Base-by-base conservation (phyloP, 2,888 invertebrate species). In the Trichogramma evanescens region DNA sequence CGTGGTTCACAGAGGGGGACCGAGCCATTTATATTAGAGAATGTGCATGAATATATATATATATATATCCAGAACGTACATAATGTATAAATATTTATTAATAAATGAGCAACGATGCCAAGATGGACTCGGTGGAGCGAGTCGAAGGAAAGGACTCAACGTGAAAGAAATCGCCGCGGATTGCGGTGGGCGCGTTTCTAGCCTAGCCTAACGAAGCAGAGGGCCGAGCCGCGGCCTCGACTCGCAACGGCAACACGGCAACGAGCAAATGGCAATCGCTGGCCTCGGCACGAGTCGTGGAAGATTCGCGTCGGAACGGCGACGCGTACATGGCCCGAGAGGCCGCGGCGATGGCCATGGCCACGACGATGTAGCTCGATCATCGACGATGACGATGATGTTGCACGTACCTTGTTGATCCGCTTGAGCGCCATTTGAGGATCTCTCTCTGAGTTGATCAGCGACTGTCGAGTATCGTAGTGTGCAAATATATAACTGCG, bases 341-440 rank as follows among this genome's bases (percentile, higher is more conserved):
- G 46, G 26, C 10, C 6, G 26, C 6, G 26, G 10, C 6, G 10
- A 48, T 48, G 10, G 48, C 10, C 48, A 48, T 10, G 41, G 52
- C 26, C 26, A 26, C 26, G 26, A 26, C 26, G 26, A 26, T 26
- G 26, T 10, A 42, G 52, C 43, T 52, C 42, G 42, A 10, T 51
- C 58, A 26, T 26, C 44, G 53, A 50, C 26, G 26, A 26, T 26
- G 10, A 26, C 7, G 43, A 9, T 50, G 13, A 41, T 51, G 50
- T 7, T 76, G 80, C 82, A 86, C 87, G 80, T 87, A 90, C 90
- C 92, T 93, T 93, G 88, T 93, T 93, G 87, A 93, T 93, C 90
- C 93, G 89, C 89, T 93, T 93, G 89, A 93, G 90, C 87, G 93
- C 93, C 93, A 93, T 93, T 79, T 76, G 78, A 74, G 72, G 73